Percentiles rank a stretch among this genome's conserved stretches.
Evolutionary conservation across 2,113 vertebrate genomes (phyloP).

Genomic region (Scolopax mira): DNA sequence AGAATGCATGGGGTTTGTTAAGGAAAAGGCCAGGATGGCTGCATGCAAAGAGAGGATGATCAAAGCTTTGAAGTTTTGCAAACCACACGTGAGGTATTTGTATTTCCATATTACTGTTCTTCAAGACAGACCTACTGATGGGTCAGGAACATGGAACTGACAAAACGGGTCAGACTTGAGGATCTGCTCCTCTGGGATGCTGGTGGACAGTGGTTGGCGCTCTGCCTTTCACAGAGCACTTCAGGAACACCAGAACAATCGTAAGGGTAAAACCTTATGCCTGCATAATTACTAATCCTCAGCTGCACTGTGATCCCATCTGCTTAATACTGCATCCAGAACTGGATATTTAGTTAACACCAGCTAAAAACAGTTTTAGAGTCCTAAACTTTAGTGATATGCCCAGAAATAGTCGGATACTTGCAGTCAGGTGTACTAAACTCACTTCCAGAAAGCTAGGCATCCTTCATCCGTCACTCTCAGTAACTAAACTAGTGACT

Average conservation of each 20-base stretch:
- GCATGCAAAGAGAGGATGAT: not conserved
- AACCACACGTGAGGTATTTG: not conserved
- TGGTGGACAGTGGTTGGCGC: rapidly evolving
- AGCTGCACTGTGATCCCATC: not conserved
- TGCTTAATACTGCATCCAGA: not conserved
- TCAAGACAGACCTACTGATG: not conserved
- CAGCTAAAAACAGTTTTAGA: not conserved
- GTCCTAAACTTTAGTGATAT: not conserved
- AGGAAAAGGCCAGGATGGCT: not conserved
- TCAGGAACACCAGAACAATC: not conserved
- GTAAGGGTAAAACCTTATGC: not conserved
- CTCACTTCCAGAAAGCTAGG: not conserved
- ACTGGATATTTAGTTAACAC: not conserved
- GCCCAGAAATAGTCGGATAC: not conserved
- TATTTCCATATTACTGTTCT: not conserved
- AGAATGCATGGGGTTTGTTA: not conserved
- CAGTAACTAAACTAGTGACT: not conserved
- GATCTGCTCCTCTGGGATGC: not conserved
- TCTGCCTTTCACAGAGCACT: not conserved
- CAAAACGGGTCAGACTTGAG: not conserved
- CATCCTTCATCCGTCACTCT: not conserved
- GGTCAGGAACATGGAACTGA: not conserved
- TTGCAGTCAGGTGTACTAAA: not conserved
- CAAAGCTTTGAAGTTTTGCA: not conserved
- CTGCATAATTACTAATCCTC: not conserved